phyloP scores from a whole-genome alignment of 1,140 invertebrate genomes.

The Caenorhabditis latens region DNA sequence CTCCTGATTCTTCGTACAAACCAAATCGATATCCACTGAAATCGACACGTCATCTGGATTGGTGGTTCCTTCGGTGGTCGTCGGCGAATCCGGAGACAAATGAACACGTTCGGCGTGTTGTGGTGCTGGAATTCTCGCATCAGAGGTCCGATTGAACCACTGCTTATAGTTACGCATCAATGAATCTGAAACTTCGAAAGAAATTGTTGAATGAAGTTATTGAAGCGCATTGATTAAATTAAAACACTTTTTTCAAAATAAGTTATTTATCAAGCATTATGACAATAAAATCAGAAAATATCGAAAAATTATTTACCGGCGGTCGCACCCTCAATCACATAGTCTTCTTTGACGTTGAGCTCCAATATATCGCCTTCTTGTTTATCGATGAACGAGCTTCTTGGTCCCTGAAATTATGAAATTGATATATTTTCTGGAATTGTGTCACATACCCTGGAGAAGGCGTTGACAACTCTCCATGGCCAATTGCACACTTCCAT shows the following conservation, averaged over 20 bases:
- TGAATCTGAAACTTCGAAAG: neutral
- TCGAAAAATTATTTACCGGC: conserved; percentile 6
- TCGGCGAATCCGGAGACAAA: conserved; percentile 22
- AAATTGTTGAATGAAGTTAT: neutral
- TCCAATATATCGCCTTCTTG: neutral
- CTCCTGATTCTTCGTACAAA: neutral
- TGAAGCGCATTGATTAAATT: no score
- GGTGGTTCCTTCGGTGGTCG: conserved; percentile 11
- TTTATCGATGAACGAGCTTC: no score
- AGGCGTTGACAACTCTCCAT: conserved; percentile 2
- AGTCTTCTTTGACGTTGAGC: neutral
- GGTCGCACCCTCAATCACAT: neutral
- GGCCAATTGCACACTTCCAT: conserved; percentile 27
- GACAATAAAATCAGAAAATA: no score
- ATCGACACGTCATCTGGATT: conserved; percentile 25
- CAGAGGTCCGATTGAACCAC: neutral
- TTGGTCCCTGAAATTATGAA: no score
- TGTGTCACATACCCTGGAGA: neutral
- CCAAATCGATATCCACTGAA: conserved; percentile 26
- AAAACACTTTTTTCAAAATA: no score
- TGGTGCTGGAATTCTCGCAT: neutral
- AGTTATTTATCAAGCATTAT: no score
- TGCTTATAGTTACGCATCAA: neutral
- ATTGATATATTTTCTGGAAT: neutral
- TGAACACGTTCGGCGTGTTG: conserved; percentile 15